Percentiles rank a stretch among this genome's conserved stretches.
Evolutionary conservation across 2,113 vertebrate species (phyloP).

Genomic region (Cettia cetti): DNA sequence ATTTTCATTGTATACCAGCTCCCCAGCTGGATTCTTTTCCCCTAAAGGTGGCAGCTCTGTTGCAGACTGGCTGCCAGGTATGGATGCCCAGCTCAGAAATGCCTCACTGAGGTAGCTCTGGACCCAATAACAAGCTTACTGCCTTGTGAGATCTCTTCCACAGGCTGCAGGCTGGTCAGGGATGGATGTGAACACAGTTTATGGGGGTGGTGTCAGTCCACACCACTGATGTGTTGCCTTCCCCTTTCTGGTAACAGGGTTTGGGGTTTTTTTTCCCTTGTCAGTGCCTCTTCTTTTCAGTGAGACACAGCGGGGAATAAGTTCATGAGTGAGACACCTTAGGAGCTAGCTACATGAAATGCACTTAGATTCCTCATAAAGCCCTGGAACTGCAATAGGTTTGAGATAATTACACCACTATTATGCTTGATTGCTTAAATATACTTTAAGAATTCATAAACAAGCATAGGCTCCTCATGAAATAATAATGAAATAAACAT

Average conservation of each 20-base stretch:
- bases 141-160: background rate
- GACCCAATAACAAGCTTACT: background rate
- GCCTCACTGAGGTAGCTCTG: background rate
- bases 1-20: constrained; percentile 34
- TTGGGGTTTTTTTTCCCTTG: background rate
- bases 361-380: constrained; percentile 37
- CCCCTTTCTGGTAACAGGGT: background rate
- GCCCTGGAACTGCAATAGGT: constrained; percentile 36
- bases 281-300: background rate
- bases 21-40: background rate
- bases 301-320: background rate
- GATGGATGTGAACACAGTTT: background rate
- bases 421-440: constrained; percentile 67
- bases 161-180: background rate
- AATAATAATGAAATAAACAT: constrained; percentile 62
- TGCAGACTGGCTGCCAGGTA: background rate
- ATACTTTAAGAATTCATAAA: constrained; percentile 67
- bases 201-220: background rate
- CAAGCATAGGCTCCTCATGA: constrained; percentile 56
- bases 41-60: constrained; percentile 21
- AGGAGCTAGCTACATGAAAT: constrained; percentile 20
- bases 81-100: background rate
- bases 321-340: background rate
- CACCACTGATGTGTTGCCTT: background rate
- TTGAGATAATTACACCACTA: constrained; percentile 62